A percentile compares a stretch with the other conserved stretches of the same genome.
Evolutionary conservation across 2,888 invertebrate genomes (phyloP).

Genomic region (Protophormia terraenovae): DNA sequence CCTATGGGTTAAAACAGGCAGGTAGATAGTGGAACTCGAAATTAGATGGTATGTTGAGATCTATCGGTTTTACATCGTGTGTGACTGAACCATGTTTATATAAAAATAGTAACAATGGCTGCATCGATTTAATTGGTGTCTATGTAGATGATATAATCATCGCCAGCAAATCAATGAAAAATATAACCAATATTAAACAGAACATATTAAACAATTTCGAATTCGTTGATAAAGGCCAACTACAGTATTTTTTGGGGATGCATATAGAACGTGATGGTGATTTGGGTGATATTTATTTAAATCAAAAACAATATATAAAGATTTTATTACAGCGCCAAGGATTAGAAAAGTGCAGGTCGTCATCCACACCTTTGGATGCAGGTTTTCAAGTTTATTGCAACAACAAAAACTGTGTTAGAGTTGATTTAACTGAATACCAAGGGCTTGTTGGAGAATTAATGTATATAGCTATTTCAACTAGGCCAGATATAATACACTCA

Average conservation of each 20-base stretch:
- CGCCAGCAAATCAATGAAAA: slow-evolving; percentile 33
- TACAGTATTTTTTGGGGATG: slow-evolving; percentile 49
- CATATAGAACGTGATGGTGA: background rate
- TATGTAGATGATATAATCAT: slow-evolving; percentile 66
- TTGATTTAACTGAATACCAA: too few species aligned
- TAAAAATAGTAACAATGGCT: background rate
- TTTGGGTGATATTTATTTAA: background rate
- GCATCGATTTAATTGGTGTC: slow-evolving; percentile 56
- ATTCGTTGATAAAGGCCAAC: background rate
- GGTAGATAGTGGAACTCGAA: slow-evolving; percentile 62
- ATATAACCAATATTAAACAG: too few species aligned
- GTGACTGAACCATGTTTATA: slow-evolving; percentile 60
- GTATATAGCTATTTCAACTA: too few species aligned
- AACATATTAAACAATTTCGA: slow-evolving; percentile 48
- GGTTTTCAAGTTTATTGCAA: too few species aligned
- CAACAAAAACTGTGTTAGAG: too few species aligned
- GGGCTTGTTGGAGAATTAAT: too few species aligned
- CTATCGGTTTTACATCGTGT: slow-evolving; percentile 55
- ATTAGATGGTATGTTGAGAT: slow-evolving; percentile 49
- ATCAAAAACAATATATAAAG: background rate
- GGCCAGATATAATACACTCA: too few species aligned
- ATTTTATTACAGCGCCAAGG: background rate
- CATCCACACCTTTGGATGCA: slow-evolving; percentile 51
- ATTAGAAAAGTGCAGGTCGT: slow-evolving; percentile 35
- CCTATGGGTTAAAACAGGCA: slow-evolving; percentile 65